Base-by-base conservation (phyloP, 2,797 vertebrate species). In the Manis javanica region DNA sequence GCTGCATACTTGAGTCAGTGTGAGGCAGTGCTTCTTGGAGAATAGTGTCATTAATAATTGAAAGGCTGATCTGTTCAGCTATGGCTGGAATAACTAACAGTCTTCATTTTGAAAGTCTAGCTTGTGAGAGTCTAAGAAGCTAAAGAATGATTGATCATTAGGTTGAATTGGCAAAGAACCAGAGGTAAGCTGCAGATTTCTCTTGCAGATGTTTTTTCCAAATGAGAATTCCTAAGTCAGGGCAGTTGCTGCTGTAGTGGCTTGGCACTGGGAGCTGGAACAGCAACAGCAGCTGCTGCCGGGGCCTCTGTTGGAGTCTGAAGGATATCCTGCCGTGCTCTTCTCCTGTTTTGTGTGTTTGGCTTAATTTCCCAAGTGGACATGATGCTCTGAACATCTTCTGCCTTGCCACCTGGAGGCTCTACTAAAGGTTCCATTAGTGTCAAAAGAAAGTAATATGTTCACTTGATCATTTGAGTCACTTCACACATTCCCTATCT, bases 361-460 rank as follows among this genome's bases (percentile, higher is more conserved):
- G 88, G 51, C 79, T 95, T 96, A 72, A 94, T 96, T 96, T 96
- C 91, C 94, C 97, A 96, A 87, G 77, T 90, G 97, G 83, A 84
- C 51, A 46, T 1, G 9, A 69, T 92, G 86, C 83, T 87, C 59
- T 84, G 69, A 78, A n/a, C 61, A 75, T 95, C 81, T 93, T 95
- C 74, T 85, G 72, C 29, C 69, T 96, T 92, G 49, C 87, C 82
- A 87, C 92, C 85, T 91, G 85, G 91, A 95, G 64, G 21, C 88
- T 95, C 31, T 94, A 72, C 49, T 95, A 84, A 42, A 87, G 79
- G 37, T 90, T 94, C 85, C 74, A 77, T 96, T 96, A 96, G 79
- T 94, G 90, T 94, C 90, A 90, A 87, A 95, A 96, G 64, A 96
- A 93, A 94, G 69, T 91, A 86, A 31, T 91, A 12, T 68, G 66